These are phyloP conservation scores for Australoheros facetus DNA, from an alignment of 2,797 vertebrate genomes.

Conservation along the genomic window DNA sequence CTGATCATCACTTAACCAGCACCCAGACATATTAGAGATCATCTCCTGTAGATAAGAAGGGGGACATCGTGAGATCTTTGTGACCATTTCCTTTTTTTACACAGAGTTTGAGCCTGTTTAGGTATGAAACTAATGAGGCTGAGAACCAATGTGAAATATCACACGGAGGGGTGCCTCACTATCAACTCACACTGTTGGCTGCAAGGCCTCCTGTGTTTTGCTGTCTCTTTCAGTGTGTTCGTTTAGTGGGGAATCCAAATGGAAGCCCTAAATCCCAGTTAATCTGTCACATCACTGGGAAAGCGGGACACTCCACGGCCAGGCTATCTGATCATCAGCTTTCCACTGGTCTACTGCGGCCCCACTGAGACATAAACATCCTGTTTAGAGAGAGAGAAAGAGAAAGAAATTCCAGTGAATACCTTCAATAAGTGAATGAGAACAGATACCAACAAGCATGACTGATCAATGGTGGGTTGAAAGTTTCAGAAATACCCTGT, in stretches of 20 bases:
- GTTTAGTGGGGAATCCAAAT: slow-evolving; percentile 62
- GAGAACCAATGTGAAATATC: slow-evolving; percentile 15
- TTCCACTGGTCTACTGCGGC: slow-evolving; percentile 64
- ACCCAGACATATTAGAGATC: slow-evolving; percentile 19
- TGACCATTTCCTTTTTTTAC: slow-evolving; percentile 1
- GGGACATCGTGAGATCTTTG: neutral
- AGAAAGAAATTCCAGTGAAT: slow-evolving; percentile 22
- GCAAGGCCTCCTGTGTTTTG: slow-evolving; percentile 63
- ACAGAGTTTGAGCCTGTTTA: neutral
- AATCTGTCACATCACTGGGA: slow-evolving; percentile 74
- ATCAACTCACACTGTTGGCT: slow-evolving; percentile 23
- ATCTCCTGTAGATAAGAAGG: slow-evolving; percentile 20
- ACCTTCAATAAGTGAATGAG: slow-evolving; percentile 7
- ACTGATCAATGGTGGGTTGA: neutral
- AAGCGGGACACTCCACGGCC: slow-evolving; percentile 59
- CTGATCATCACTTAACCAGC: neutral
- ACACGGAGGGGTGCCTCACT: neutral
- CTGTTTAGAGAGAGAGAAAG: slow-evolving; percentile 74
- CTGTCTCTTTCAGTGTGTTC: slow-evolving; percentile 57
- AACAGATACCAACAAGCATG: neutral
- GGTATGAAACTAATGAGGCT: neutral
- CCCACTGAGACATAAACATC: slow-evolving; percentile 80
- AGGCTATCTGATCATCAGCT: slow-evolving; percentile 78
- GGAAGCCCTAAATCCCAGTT: slow-evolving; percentile 76
- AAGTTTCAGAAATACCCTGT: neutral